phyloP scores from a whole-genome alignment of 2,113 vertebrate genomes.

The Chinchilla lanigera region DNA sequence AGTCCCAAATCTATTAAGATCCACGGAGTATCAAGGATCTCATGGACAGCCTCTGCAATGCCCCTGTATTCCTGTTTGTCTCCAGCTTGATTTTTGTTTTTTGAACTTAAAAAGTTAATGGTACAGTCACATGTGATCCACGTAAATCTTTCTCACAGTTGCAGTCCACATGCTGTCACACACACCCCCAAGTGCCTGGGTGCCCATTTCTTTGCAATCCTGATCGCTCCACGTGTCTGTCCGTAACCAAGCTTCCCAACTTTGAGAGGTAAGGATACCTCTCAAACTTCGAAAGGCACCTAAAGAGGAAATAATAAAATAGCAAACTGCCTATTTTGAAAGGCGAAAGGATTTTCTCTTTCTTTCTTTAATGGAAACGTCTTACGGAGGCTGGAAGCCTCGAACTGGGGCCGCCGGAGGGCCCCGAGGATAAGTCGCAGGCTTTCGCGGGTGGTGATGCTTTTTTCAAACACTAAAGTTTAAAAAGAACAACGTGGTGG shows the following conservation, averaged over 20 bases:
- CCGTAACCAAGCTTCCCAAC: neutral
- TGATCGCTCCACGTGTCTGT: neutral
- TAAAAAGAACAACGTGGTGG: neutral
- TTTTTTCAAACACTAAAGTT: conserved; percentile 52
- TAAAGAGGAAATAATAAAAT: neutral
- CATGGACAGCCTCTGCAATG: neutral
- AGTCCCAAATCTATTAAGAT: neutral
- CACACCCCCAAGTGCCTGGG: neutral
- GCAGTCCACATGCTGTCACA: neutral
- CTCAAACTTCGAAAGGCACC: neutral
- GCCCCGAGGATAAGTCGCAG: neutral
- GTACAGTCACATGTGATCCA: neutral
- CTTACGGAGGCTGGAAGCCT: neutral
- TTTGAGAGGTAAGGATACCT: neutral
- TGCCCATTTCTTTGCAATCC: neutral
- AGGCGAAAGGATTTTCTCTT: neutral
- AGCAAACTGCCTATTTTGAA: neutral
- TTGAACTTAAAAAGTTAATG: neutral
- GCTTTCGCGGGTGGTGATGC: neutral
- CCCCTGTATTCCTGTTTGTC: neutral
- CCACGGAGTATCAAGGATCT: neutral
- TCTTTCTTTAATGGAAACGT: neutral
- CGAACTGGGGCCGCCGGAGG: neutral
- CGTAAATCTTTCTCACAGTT: neutral
- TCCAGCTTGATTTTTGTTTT: neutral